A percentile compares a stretch with the other conserved stretches of the same genome.
These are phyloP conservation scores for Malaclemys terrapin DNA, from an alignment of 2,113 vertebrate species.

Conservation along the genomic window DNA sequence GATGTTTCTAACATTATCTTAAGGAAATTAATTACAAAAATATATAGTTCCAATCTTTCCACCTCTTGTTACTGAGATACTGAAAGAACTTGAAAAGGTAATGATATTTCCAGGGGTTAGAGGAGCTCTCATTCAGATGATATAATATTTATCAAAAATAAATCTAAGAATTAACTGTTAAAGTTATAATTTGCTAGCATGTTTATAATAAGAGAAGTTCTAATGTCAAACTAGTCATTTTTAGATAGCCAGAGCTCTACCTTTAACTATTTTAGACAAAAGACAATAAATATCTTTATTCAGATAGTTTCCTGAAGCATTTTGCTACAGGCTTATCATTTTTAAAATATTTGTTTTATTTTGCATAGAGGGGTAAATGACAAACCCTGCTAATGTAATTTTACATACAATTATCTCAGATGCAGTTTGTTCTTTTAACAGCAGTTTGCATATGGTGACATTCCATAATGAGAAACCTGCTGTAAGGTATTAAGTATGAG, in stretches of 20 bases:
- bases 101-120: constrained; percentile 53
- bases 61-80: constrained; percentile 55
- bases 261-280: neutral
- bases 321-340: neutral
- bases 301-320: neutral
- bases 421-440: constrained; percentile 6
- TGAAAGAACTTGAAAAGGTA: constrained; percentile 56
- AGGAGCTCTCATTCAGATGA: constrained; percentile 32
- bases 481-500: neutral
- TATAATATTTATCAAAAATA: constrained; percentile 32
- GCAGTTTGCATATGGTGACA: neutral
- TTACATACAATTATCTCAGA: neutral
- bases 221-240: neutral
- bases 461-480: neutral
- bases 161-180: constrained; percentile 39
- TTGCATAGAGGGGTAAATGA: neutral
- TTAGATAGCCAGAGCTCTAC: neutral
- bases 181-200: constrained; percentile 20
- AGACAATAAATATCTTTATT: neutral
- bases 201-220: neutral
- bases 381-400: neutral
- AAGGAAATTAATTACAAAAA: constrained; percentile 85
- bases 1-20: constrained; percentile 83
- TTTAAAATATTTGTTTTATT: neutral
- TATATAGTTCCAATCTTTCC: constrained; percentile 71